phyloP scores from a whole-genome alignment of 37 sponge, comb jelly and placozoan genomes.

The Halichondria panicea region DNA sequence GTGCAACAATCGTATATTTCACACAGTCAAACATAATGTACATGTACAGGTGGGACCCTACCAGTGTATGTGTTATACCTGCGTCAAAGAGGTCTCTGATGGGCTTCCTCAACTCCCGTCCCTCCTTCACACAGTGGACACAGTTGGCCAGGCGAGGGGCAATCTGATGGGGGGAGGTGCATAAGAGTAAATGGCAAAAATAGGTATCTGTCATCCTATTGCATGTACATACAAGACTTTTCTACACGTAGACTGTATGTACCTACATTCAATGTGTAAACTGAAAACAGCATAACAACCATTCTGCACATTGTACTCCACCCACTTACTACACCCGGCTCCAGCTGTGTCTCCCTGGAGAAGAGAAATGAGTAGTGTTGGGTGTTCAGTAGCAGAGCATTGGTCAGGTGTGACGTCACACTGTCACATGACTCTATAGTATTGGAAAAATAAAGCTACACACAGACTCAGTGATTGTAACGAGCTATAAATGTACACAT shows the following conservation, averaged over 20 bases:
- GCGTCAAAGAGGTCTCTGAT: conserved; percentile 74
- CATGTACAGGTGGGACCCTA: not conserved
- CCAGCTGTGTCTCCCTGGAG: conserved; percentile 3
- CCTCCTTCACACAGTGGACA: conserved; percentile 38
- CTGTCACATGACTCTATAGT: conserved; percentile 13
- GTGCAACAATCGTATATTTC: too few species aligned
- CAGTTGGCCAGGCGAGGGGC: conserved; percentile 54
- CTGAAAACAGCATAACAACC: too few species aligned
- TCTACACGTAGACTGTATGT: too few species aligned
- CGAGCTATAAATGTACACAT: not conserved
- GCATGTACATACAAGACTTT: too few species aligned
- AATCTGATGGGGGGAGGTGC: too few species aligned
- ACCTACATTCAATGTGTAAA: too few species aligned
- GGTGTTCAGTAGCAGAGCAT: conserved; percentile 74
- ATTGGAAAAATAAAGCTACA: not conserved
- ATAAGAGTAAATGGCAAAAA: too few species aligned
- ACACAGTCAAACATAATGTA: not conserved
- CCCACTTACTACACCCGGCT: too few species aligned
- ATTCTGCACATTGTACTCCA: too few species aligned
- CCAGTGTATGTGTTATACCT: conserved; percentile 19
- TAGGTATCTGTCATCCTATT: too few species aligned
- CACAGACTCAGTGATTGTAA: not conserved
- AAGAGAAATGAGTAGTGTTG: conserved; percentile 51
- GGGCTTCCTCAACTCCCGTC: conserved; percentile 45
- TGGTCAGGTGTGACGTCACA: conserved; percentile 35